Evolutionary conservation across 2,797 vertebrate species (phyloP), one percentile per base, ranked within the genome.

Genomic region (Leucoraja ocellata): DNA sequence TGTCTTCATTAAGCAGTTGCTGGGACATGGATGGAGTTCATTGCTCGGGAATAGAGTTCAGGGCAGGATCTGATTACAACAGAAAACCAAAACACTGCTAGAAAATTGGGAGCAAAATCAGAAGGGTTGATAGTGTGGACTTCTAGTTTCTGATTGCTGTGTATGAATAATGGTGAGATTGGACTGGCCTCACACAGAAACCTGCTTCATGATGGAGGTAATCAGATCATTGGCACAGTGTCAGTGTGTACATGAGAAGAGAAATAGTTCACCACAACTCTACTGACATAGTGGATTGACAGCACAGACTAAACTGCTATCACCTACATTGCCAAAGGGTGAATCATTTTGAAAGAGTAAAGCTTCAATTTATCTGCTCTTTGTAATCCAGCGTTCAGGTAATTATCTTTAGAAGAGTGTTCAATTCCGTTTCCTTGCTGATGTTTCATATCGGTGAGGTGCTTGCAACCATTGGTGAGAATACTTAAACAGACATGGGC

Each of bases 391-490:
- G 61, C 28, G 3, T 63, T 88, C 84, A 88, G 4, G 63, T 88
- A 88, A 68, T 88, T 65, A 88, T 61, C 61, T 63, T 8, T 88
- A 32, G 28, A 61, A 21, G 25, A 65, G n/a, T 63, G 32, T 88
- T 88, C 28, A 32, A 88, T 88, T 88, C 84, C 8, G n/a, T 63
- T 65, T 65, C 32, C 14, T 88, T 18, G 36, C 61, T 16, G 3
- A 88, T 65, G 63, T 88, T 88, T 65, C 84, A 88, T n/a, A 88
- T 88, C 13, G n/a, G 63, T 88, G 58, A 88, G 14, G 61, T 32
- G 61, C 84, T 88, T 88, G 61, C 13, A 88, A 88, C 84, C 61
- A 88, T 88, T 88, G n/a, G 58, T 36, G 14, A 65, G 84, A 54
- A 65, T 88, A 65, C 28, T 65, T 65, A 16, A 65, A n/a, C 65